Conservation (phyloP, 1,140 invertebrate genomes). For the Zaprionus nigranus region DNA sequence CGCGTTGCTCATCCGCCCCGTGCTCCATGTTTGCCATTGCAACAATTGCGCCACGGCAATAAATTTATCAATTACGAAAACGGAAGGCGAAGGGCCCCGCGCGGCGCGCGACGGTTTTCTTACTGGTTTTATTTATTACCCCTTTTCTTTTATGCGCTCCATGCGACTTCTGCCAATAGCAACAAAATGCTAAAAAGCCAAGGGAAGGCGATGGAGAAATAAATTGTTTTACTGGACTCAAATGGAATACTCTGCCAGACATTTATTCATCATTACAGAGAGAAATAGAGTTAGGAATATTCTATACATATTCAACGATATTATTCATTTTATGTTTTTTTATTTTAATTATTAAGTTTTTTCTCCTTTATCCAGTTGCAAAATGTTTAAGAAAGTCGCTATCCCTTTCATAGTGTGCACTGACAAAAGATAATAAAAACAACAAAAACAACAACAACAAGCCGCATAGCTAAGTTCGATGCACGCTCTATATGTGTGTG, state of each 20-base stretch:
- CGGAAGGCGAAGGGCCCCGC: too few species aligned
- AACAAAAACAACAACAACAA: conserved; percentile 28
- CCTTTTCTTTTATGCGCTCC: conserved; percentile 31
- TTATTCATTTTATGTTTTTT: neutral
- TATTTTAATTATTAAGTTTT: conserved; percentile 14
- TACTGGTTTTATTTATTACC: conserved; percentile 62
- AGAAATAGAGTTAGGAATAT: neutral
- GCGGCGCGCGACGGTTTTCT: too few species aligned
- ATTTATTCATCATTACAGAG: neutral
- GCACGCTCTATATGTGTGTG: neutral
- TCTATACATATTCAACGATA: neutral
- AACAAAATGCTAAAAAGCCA: conserved; percentile 27
- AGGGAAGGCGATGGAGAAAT: neutral
- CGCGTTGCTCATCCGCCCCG: conserved; percentile 48
- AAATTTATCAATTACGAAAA: conserved; percentile 76
- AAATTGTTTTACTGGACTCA: neutral
- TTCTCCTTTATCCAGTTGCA: neutral
- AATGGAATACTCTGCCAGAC: neutral
- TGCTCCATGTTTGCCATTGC: conserved; percentile 23
- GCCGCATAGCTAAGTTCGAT: conserved; percentile 39
- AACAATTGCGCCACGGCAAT: conserved; percentile 62
- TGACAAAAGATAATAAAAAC: conserved; percentile 20
- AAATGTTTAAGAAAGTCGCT: neutral
- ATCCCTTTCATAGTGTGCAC: neutral
- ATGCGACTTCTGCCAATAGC: conserved; percentile 25